Percentiles rank a stretch among this genome's conserved stretches.
These are phyloP conservation scores for Gila orcuttii DNA, from an alignment of 2,113 vertebrate genomes.

Conservation along the genomic window DNA sequence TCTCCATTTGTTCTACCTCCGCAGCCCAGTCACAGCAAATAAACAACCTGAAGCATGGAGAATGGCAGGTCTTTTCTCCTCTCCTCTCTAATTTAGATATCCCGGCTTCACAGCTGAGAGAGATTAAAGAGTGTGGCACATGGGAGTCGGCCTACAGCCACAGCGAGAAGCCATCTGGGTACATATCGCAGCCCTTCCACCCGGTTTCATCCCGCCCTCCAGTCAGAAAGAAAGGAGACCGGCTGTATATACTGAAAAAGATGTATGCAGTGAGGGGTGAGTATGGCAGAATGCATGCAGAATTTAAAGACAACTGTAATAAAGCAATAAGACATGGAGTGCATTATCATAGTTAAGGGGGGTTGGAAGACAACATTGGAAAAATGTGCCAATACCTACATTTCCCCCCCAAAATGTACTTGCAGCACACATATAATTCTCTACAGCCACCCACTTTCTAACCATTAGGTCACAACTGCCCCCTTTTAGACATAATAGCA, in stretches of 20 bases:
- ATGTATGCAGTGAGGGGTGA: conserved; percentile 66
- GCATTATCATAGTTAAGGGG: conserved; percentile 12
- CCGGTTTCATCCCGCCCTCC: conserved; percentile 57
- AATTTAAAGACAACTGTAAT: conserved; percentile 38
- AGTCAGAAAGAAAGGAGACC: conserved; percentile 60
- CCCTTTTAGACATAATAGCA: no score
- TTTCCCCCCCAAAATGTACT: not conserved
- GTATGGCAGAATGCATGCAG: conserved; percentile 53
- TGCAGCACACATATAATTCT: not conserved
- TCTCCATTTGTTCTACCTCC: conserved; percentile 53
- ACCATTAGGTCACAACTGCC: no score
- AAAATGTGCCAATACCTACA: not conserved
- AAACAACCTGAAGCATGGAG: conserved; percentile 54
- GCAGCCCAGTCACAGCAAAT: conserved; percentile 38
- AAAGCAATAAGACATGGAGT: not conserved
- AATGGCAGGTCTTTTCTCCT: conserved; percentile 51
- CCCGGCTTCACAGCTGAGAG: conserved; percentile 44
- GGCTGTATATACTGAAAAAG: conserved; percentile 63
- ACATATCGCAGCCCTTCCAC: conserved; percentile 36
- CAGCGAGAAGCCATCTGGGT: conserved; percentile 45
- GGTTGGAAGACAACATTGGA: not conserved
- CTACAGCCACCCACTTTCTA: not conserved
- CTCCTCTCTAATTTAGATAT: conserved; percentile 57
- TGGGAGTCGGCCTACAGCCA: conserved; percentile 45
- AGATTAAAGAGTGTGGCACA: conserved; percentile 53